Base-by-base conservation (phyloP, 2,888 invertebrate species). In the Podotricha telesiphe region DNA sequence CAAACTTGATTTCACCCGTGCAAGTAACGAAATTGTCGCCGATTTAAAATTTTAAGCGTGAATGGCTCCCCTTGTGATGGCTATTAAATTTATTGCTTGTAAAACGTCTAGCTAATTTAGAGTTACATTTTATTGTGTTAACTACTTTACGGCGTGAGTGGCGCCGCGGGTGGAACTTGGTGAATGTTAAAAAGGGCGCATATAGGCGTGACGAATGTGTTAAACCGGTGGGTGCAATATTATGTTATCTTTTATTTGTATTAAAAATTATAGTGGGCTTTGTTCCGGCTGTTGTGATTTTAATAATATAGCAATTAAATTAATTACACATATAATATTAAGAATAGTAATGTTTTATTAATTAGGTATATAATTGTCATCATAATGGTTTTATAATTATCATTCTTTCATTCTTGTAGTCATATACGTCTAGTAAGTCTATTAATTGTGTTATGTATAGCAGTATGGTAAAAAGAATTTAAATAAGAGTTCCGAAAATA, bases 71-170 rank as follows among this genome's bases (percentile, higher is more conserved):
- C 82, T 77, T 75, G 78, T 75, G 79, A 81, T 81, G 87, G 84
- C 89, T 85, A 90, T 91, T 91, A 89, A 88, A 89, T 91, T 91
- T 89, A 91, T 91, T 91, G 88, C 88, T 88, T 89, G 91, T 91
- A 93, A 92, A 91, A 87, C 90, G 91, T 88, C 86, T 79, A 89
- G 91, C 91, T 92, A 93, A 92, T 92, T 91, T 89, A 83, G 85
- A 90, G 89, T 87, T 84, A 85, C 87, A 82, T 88, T 92, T 91
- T 91, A 93, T 91, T 91, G 87, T 90, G 88, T 91, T 89, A 89
- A 90, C 88, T 87, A 87, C 82, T 86, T 87, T 85, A 87, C 77
- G 79, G 78, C 76, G 78, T 77, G 83, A 82, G 82, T 81, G 81
- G 79, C 88, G 83, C 86, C 84, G 77, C 82, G 87, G 88, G 87